Evolutionary conservation across 2,113 vertebrate species (phyloP).

Genomic region (Brachirus orientalis): DNA sequence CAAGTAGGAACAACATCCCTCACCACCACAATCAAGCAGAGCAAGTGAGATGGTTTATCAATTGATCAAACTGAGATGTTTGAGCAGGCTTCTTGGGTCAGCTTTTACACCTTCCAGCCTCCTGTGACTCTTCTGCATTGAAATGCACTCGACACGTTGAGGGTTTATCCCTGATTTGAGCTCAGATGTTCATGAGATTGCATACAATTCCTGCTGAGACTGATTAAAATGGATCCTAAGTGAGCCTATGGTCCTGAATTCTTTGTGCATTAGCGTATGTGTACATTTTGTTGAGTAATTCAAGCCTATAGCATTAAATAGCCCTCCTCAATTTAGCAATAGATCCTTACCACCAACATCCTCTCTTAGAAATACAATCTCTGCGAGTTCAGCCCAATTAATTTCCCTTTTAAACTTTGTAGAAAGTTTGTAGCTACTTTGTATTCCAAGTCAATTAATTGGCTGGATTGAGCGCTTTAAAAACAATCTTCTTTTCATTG

Average conservation of each 20-base stretch:
- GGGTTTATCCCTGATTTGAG: not conserved
- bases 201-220: slow-evolving; percentile 17
- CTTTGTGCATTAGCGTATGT: slow-evolving; percentile 43
- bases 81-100: slow-evolving; percentile 1
- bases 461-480: slow-evolving; percentile 42
- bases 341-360: slow-evolving; percentile 19
- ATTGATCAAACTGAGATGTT: slow-evolving; percentile 34
- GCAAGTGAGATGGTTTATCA: not conserved
- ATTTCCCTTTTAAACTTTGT: slow-evolving; percentile 39
- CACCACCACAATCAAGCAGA: slow-evolving; percentile 14
- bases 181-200: slow-evolving; percentile 27
- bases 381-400: slow-evolving; percentile 38
- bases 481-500: slow-evolving; percentile 59
- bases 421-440: slow-evolving; percentile 48
- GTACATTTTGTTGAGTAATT: slow-evolving; percentile 27
- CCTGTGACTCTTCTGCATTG: slow-evolving; percentile 22
- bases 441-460: slow-evolving; percentile 51
- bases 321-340: slow-evolving; percentile 15
- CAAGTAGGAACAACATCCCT: slow-evolving; percentile 22
- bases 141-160: not conserved
- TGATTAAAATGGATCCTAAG: slow-evolving; percentile 63
- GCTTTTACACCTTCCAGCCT: slow-evolving; percentile 11
- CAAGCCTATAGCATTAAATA: slow-evolving; percentile 22
- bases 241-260: slow-evolving; percentile 38
- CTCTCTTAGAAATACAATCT: slow-evolving; percentile 28